Conservation (phyloP, 1,140 invertebrate genomes). For the Carposina sasakii region DNA sequence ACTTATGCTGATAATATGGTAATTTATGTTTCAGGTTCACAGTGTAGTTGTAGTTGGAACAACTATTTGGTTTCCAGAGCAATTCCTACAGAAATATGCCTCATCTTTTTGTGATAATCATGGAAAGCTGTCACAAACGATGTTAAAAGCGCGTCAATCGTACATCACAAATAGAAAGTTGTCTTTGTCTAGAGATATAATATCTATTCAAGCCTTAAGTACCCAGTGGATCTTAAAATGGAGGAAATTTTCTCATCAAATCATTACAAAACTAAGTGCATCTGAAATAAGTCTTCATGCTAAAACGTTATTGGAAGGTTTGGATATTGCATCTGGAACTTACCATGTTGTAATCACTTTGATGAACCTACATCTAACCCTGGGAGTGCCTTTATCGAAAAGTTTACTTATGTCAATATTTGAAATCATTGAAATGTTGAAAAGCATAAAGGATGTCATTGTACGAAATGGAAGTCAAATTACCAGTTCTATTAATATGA, state of each 20-base stretch:
- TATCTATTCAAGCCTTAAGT: constrained; percentile 41
- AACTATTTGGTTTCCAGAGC: constrained; percentile 85
- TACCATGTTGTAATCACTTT: constrained; percentile 77
- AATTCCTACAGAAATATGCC: constrained; percentile 80
- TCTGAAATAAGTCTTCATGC: constrained; percentile 78
- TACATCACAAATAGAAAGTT: constrained; percentile 75
- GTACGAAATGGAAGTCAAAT: constrained; percentile 75
- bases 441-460: constrained; percentile 80
- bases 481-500: constrained; percentile 76
- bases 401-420: constrained; percentile 84
- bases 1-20: no score
- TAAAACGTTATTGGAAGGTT: constrained; percentile 77
- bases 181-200: constrained; percentile 75
- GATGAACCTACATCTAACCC: constrained; percentile 86
- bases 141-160: constrained; percentile 69
- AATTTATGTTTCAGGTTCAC: constrained; percentile 77
- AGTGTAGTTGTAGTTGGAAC: constrained; percentile 83
- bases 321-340: constrained; percentile 76
- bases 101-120: constrained; percentile 74
- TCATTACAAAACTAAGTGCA: constrained; percentile 71
- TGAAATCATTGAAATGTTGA: constrained; percentile 86
- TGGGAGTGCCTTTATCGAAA: constrained; percentile 85
- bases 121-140: constrained; percentile 74
- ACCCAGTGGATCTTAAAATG: constrained; percentile 77
- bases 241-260: constrained; percentile 69